Conservation (phyloP, 2,888 invertebrate species). For the Clepsis dumicolana region DNA sequence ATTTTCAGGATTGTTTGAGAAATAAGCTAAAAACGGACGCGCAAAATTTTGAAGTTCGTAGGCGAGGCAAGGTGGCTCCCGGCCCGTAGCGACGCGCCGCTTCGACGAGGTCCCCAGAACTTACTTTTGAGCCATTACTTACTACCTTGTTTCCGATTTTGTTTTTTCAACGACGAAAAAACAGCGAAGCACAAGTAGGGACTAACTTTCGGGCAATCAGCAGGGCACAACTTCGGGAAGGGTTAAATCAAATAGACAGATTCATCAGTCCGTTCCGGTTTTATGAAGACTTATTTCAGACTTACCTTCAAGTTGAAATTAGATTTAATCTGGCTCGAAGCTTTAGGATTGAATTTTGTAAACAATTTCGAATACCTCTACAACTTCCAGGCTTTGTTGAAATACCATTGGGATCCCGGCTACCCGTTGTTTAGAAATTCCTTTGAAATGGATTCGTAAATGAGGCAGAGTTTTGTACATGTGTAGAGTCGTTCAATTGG, state of each 20-base stretch:
- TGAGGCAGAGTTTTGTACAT: constrained; percentile 76
- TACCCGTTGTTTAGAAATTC: constrained; percentile 82
- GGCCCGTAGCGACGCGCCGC: constrained; percentile 49
- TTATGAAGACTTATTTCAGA: constrained; percentile 86
- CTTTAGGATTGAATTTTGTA: constrained; percentile 86
- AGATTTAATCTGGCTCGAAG: constrained; percentile 86
- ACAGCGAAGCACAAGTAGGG: constrained; percentile 72
- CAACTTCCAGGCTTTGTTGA: constrained; percentile 84
- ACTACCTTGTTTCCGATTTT: constrained; percentile 81
- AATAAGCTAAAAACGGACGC: constrained; percentile 21
- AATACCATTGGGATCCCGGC: constrained; percentile 83
- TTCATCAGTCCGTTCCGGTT: constrained; percentile 73
- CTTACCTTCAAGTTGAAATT: constrained; percentile 86
- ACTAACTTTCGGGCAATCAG: constrained; percentile 84
- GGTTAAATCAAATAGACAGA: constrained; percentile 83
- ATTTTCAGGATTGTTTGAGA: constrained; percentile 15
- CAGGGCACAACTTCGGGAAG: constrained; percentile 77
- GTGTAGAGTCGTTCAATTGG: constrained; percentile 68
- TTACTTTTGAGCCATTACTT: constrained; percentile 76
- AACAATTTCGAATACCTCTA: constrained; percentile 85
- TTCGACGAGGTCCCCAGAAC: constrained; percentile 34
- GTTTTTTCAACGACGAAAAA: constrained; percentile 77
- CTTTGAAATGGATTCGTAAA: constrained; percentile 81
- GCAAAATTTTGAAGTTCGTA: constrained; percentile 30
- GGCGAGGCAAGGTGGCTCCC: constrained; percentile 8